Conservation (phyloP, 2,888 invertebrate genomes). For the Pandemis heparana region DNA sequence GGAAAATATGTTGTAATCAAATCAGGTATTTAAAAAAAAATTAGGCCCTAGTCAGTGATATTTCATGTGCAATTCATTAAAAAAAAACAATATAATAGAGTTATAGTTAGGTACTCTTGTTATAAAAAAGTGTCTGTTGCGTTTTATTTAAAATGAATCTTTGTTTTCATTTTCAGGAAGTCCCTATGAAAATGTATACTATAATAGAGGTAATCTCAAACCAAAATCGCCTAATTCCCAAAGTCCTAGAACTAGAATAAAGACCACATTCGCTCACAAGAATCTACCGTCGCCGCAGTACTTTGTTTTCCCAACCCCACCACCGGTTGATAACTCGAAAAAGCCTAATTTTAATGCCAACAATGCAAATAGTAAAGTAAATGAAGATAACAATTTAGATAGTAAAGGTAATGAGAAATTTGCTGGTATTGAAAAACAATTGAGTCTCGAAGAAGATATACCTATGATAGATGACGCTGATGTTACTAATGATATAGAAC, state of each 20-base stretch:
- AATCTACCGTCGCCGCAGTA: conserved; percentile 80
- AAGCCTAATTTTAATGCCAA: conserved; percentile 60
- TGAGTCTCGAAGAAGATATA: conserved; percentile 82
- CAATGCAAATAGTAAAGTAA: conserved; percentile 35
- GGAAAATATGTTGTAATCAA: too few relatives aligned
- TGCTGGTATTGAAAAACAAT: conserved; percentile 79
- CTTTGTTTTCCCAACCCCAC: conserved; percentile 79
- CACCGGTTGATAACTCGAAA: conserved; percentile 65
- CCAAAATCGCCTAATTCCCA: conserved; percentile 80
- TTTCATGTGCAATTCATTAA: too few relatives aligned
- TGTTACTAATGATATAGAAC: conserved; percentile 77
- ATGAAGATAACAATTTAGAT: conserved; percentile 24
- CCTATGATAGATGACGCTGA: conserved; percentile 82
- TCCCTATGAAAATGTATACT: conserved; percentile 88
- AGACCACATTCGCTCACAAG: conserved; percentile 85
- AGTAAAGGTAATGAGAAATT: conserved; percentile 51
- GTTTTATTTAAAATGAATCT: not conserved
- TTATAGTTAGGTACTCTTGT: too few relatives aligned
- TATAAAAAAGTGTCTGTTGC: too few relatives aligned
- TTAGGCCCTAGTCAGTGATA: too few relatives aligned
- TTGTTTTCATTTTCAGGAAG: conserved; percentile 65
- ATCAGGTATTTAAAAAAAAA: too few relatives aligned
- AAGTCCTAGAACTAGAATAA: conserved; percentile 87
- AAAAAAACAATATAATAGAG: too few relatives aligned
- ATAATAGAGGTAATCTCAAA: conserved; percentile 69